phyloP scores from a whole-genome alignment of 2,113 vertebrate species.

The Piprites chloris region DNA sequence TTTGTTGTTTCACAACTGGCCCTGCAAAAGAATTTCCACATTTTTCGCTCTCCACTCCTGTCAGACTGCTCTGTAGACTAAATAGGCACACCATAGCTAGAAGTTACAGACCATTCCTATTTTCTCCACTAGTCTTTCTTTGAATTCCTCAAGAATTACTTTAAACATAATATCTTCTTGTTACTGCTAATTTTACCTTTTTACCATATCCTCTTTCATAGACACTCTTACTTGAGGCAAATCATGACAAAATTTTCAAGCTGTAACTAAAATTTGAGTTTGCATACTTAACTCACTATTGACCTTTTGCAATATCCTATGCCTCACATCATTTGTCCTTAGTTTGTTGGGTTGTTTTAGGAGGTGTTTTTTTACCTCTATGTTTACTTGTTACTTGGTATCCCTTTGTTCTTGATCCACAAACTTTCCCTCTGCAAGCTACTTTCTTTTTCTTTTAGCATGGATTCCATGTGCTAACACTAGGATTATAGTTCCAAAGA shows the following conservation, averaged over 20 bases:
- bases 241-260: not conserved
- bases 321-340: not conserved
- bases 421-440: not conserved
- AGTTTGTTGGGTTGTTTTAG: not conserved
- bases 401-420: not conserved
- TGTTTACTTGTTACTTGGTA: not conserved
- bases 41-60: not conserved
- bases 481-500: not conserved
- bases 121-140: not conserved
- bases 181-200: not conserved
- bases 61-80: not conserved
- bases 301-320: not conserved
- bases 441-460: not conserved
- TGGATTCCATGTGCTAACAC: not conserved
- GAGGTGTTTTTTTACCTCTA: fast-evolving
- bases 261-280: not conserved
- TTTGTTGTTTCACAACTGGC: not conserved
- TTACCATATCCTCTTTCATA: not conserved
- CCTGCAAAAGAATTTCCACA: not conserved
- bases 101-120: not conserved
- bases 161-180: not conserved
- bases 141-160: not conserved
- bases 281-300: not conserved
- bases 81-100: not conserved
- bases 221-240: not conserved